These are phyloP conservation scores for crab-eating macaque (Macaca fascicularis) DNA, from an alignment of 2,113 vertebrate genomes.

Conservation along the genomic window DNA sequence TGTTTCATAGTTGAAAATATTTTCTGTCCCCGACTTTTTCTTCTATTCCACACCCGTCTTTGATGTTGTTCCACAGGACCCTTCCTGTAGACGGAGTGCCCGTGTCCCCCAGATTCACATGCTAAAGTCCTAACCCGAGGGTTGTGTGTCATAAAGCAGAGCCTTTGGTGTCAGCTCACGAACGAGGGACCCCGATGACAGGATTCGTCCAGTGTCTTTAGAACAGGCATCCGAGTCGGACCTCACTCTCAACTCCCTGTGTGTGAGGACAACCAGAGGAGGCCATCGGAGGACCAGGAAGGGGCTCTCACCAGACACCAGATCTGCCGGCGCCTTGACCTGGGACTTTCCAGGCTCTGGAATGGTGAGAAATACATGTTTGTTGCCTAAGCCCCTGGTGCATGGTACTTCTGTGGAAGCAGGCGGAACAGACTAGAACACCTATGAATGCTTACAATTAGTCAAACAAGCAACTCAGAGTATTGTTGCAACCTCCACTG, in stretches of 20 bases:
- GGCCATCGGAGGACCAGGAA: too few relatives aligned
- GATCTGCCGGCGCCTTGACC: neutral
- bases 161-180: neutral
- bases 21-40: neutral
- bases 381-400: too few relatives aligned
- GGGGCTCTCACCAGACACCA: too few relatives aligned
- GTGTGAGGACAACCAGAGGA: neutral
- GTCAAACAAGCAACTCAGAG: neutral
- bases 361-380: neutral
- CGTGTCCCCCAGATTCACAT: neutral
- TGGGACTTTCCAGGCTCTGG: neutral
- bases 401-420: neutral
- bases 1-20: neutral
- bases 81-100: too few relatives aligned
- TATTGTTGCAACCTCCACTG: rapidly evolving
- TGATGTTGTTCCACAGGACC: neutral
- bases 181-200: neutral
- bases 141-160: neutral
- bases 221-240: too few relatives aligned
- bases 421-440: neutral
- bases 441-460: neutral
- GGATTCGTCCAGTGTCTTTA: neutral
- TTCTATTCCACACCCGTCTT: neutral
- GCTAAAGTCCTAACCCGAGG: neutral
- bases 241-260: neutral